Percentiles rank a stretch among this genome's conserved stretches.
Evolutionary conservation across 2,888 invertebrate genomes (phyloP).

Genomic region (Lissonota sp.): DNA sequence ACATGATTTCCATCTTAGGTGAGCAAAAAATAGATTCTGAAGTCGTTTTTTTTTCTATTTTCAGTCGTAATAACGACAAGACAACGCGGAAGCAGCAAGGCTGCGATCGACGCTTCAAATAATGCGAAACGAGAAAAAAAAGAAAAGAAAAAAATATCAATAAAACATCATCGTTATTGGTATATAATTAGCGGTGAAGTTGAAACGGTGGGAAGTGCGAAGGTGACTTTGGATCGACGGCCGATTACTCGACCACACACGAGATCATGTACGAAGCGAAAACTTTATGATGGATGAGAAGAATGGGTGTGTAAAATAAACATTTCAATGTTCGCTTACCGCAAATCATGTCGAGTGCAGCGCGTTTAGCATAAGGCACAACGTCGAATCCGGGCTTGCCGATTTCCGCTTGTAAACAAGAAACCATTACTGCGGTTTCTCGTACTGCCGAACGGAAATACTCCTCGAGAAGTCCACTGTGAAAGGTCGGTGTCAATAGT

Average conservation of each 20-base stretch:
- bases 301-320: background rate
- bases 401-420: constrained; percentile 75
- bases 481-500: constrained; percentile 80
- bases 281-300: background rate
- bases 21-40: too few species aligned
- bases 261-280: background rate
- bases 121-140: background rate
- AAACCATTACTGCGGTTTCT: constrained; percentile 75
- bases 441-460: constrained; percentile 73
- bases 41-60: too few species aligned
- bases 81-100: too few species aligned
- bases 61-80: too few species aligned
- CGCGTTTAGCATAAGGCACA: constrained; percentile 79
- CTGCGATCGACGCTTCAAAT: background rate
- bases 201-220: background rate
- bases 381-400: constrained; percentile 78
- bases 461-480: constrained; percentile 76
- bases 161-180: constrained; percentile 27
- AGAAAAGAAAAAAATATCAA: constrained; percentile 6
- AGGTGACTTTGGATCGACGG: constrained; percentile 3
- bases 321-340: constrained; percentile 70
- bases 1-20: too few species aligned
- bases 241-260: background rate
- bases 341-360: constrained; percentile 81
- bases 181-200: constrained; percentile 15